A percentile compares a stretch with the other conserved stretches of the same genome.
These are phyloP conservation scores for Orgyia antiqua DNA, from an alignment of 2,888 invertebrate species.

Conservation along the genomic window DNA sequence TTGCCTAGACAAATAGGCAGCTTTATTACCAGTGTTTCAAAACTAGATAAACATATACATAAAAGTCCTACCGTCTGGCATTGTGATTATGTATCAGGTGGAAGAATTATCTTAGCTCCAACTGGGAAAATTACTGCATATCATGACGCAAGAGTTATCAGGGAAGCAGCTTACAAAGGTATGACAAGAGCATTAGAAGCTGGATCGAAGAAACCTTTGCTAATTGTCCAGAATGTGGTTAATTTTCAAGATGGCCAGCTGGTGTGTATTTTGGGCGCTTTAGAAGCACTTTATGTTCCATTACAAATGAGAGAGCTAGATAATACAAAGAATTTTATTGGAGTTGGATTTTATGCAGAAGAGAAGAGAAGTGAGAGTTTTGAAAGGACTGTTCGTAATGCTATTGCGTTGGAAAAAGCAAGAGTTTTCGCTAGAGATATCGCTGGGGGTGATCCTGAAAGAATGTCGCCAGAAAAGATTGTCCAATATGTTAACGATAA, in stretches of 20 bases:
- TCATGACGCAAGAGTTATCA: constrained; percentile 59
- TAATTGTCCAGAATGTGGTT: constrained; percentile 83
- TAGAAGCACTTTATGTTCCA: constrained; percentile 92
- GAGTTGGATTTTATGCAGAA: constrained; percentile 80
- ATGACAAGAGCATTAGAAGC: constrained; percentile 89
- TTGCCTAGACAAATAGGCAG: constrained; percentile 61
- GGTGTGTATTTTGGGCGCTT: constrained; percentile 89
- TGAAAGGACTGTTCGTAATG: constrained; percentile 77
- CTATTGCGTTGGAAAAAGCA: constrained; percentile 82
- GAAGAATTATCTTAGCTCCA: constrained; percentile 83
- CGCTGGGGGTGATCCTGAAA: constrained; percentile 90
- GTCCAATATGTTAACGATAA: constrained; percentile 85
- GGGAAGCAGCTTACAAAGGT: constrained; percentile 87
- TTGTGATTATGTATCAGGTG: constrained; percentile 79
- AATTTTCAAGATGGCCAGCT: constrained; percentile 86
- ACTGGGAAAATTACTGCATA: constrained; percentile 85
- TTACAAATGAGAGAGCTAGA: constrained; percentile 85
- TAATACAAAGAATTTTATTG: constrained; percentile 77
- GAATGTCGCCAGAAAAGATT: constrained; percentile 89
- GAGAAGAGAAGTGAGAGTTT: constrained; percentile 71
- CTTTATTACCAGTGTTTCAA: constrained; percentile 44
- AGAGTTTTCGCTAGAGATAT: constrained; percentile 73
- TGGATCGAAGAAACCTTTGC: constrained; percentile 87
- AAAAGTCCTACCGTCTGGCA: constrained; percentile 79
- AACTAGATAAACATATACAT: constrained; percentile 54